Evolutionary conservation across 1,140 invertebrate genomes (phyloP).

Genomic region (Plutomurus gul): DNA sequence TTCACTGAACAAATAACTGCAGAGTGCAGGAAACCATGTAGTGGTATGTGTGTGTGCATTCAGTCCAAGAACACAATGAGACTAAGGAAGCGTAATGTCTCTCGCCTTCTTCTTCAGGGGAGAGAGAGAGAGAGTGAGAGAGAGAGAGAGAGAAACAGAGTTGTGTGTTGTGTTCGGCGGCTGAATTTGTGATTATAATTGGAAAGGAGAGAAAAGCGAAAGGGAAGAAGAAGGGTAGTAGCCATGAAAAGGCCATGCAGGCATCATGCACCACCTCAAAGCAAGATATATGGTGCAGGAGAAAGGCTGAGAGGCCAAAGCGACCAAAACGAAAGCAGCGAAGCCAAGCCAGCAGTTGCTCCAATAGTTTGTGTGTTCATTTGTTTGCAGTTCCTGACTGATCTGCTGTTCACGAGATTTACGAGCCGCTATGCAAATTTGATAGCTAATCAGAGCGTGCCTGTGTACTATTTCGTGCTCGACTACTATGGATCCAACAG

Average conservation of each 20-base stretch:
- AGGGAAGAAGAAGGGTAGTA: background rate
- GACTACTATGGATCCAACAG: slow-evolving; percentile 57
- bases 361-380: slow-evolving; percentile 13
- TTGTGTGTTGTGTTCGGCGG: slow-evolving; percentile 6
- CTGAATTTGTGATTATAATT: slow-evolving; percentile 26
- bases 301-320: background rate
- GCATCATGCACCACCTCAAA: too few species aligned
- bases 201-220: slow-evolving; percentile 9
- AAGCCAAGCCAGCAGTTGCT: slow-evolving; percentile 3
- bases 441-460: slow-evolving; percentile 53
- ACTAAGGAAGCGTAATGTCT: background rate
- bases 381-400: slow-evolving; percentile 54
- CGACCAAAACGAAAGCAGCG: background rate
- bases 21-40: too few species aligned
- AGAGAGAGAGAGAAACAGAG: background rate
- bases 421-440: slow-evolving; percentile 52
- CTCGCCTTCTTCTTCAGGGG: background rate
- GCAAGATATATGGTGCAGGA: background rate
- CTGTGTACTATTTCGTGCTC: slow-evolving; percentile 56
- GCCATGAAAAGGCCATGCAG: background rate
- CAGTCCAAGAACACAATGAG: background rate
- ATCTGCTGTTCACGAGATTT: slow-evolving; percentile 55
- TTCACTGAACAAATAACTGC: too few species aligned
- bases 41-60: too few species aligned
- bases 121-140: background rate